These are phyloP conservation scores for Drosophila setifemur DNA, from an alignment of 1,140 invertebrate species.

Conservation along the genomic window DNA sequence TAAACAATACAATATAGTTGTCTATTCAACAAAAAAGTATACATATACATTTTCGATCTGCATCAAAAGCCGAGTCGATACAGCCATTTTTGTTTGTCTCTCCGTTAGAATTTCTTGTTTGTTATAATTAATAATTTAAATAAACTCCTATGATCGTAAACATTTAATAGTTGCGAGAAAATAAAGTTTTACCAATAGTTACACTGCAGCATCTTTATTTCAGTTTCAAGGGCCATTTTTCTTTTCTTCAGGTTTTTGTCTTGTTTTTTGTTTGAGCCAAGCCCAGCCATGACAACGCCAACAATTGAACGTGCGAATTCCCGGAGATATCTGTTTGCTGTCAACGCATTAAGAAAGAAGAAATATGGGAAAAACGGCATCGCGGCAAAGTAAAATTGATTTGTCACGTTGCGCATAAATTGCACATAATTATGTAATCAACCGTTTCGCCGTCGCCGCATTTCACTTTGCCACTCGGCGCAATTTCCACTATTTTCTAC, in stretches of 20 bases:
- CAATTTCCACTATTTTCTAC: background rate
- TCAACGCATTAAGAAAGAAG: constrained; percentile 19
- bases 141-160: too few species aligned
- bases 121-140: too few species aligned
- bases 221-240: too few species aligned
- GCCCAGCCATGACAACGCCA: constrained; percentile 29
- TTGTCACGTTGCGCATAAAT: constrained; percentile 81
- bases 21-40: too few species aligned
- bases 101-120: too few species aligned
- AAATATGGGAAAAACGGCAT: constrained; percentile 17
- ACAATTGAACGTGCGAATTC: constrained; percentile 61
- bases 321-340: constrained; percentile 20
- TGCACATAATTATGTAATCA: constrained; percentile 69
- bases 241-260: background rate
- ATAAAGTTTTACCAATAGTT: too few species aligned
- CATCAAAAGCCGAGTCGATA: too few species aligned
- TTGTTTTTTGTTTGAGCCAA: constrained; percentile 10
- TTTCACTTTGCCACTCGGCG: constrained; percentile 43
- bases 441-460: constrained; percentile 44
- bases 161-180: too few species aligned
- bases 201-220: too few species aligned
- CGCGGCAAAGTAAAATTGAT: constrained; percentile 68
- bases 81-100: too few species aligned
- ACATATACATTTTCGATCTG: background rate
- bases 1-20: too few species aligned